These are phyloP conservation scores for Chelonoidis abingdonii DNA, from an alignment of 2,113 vertebrate genomes.

Conservation along the genomic window DNA sequence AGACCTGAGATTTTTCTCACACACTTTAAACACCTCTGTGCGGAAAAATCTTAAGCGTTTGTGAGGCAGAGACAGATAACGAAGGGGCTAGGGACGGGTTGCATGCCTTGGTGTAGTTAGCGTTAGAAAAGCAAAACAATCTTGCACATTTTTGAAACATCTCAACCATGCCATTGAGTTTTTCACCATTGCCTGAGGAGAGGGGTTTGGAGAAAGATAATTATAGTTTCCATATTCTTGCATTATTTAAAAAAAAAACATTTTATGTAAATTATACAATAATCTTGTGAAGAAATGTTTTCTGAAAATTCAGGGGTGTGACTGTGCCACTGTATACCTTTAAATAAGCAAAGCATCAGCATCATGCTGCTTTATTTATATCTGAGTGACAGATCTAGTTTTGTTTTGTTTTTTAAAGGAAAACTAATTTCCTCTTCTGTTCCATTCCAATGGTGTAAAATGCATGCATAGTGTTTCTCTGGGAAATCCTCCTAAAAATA, in stretches of 20 bases:
- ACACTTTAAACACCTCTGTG: not conserved
- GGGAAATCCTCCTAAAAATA: not conserved
- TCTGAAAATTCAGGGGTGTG: not conserved
- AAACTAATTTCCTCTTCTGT: not conserved
- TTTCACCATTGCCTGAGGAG: not conserved
- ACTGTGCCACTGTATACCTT: not conserved
- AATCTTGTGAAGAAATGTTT: not conserved
- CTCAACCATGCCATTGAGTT: not conserved
- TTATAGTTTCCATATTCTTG: not conserved
- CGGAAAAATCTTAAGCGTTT: not conserved
- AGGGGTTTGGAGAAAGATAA: not conserved
- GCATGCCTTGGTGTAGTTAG: not conserved
- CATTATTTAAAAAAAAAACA: not conserved
- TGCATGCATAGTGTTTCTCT: rapidly evolving
- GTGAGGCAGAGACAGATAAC: not conserved
- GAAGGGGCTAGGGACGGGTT: not conserved
- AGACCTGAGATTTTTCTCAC: not conserved
- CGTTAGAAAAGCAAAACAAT: not conserved
- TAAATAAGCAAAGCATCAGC: not conserved
- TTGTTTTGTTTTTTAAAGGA: not conserved
- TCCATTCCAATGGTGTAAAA: rapidly evolving
- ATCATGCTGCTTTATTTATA: not conserved
- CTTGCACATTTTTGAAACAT: not conserved
- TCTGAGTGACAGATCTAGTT: not conserved
- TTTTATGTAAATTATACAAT: not conserved